phyloP scores from a whole-genome alignment of 2,113 vertebrate species.

The Lates calcarifer region DNA sequence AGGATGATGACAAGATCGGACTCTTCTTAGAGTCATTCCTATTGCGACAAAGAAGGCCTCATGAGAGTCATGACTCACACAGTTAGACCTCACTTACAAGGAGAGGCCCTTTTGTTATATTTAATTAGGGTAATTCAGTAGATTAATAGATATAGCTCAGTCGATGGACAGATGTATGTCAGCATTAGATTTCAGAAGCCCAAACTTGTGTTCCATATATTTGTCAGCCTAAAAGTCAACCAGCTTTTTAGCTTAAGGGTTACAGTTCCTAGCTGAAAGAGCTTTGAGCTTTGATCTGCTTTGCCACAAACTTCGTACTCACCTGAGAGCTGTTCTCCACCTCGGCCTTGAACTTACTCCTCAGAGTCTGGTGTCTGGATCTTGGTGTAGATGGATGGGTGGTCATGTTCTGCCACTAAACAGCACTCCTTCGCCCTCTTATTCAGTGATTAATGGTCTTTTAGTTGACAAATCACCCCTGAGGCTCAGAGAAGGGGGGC shows the following conservation, averaged over 20 bases:
- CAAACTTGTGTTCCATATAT: not conserved
- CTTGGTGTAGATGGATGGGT: conserved; percentile 65
- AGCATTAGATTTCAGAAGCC: not conserved
- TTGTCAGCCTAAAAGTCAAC: not conserved
- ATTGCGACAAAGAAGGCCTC: too few species aligned
- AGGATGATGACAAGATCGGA: too few species aligned
- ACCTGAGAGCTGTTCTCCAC: not conserved
- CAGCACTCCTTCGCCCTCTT: conserved; percentile 49
- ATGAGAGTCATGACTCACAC: too few species aligned
- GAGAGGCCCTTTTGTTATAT: too few species aligned
- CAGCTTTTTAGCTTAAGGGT: not conserved
- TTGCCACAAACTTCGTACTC: not conserved
- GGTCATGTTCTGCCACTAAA: conserved; percentile 53
- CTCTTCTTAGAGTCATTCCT: too few species aligned
- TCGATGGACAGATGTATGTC: not conserved
- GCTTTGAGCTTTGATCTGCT: conserved; percentile 1
- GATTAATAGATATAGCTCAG: not conserved
- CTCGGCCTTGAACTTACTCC: conserved; percentile 23
- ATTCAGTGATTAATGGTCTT: conserved; percentile 80
- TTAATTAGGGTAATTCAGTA: too few species aligned
- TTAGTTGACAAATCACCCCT: conserved; percentile 78
- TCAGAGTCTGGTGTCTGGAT: conserved; percentile 33
- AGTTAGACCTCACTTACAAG: too few species aligned
- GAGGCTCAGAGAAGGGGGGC: conserved; percentile 52
- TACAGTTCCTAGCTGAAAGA: too few species aligned